Base-by-base conservation (phyloP, 2,113 vertebrate species). In the Ia io region DNA sequence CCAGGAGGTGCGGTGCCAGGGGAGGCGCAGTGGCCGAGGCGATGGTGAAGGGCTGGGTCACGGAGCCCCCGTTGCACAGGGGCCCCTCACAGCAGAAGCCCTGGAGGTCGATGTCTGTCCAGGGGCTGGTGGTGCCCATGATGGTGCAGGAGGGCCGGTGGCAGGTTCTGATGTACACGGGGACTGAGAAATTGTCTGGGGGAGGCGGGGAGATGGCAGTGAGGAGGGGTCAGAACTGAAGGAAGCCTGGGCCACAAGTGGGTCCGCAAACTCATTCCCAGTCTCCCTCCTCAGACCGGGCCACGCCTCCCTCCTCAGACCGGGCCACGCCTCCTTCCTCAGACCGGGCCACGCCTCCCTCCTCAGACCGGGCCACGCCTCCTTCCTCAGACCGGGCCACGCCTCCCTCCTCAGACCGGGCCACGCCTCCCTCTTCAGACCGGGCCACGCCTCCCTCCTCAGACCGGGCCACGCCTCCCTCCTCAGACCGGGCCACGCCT, bases 61-160 rank as follows among this genome's bases (percentile, higher is more conserved):
- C 13, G 0, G 89, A 76, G 51, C 40, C 35, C 23, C 6, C 0
- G 35, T 96, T 97, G 92, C 93, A 96, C 23, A 97, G 65, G 11
- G 70, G 53, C 9, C 92, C 95, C 47, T 90, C 9, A 44, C 95
- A 97, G 89, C 97, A 97, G 65, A 88, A 51, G 22, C 97, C 97
- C 44, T 95, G 90, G 28, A 97, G 95, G 67, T 97, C 90, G 6
- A 97, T 96, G 95, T 76, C 20, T 2, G 97, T 96, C 96, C 97
- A 96, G 87, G 87, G 97, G 80, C 96, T 97, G 92, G 86, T 90
- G 94, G 98, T 97, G 44, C 96, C 95, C 69, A 18, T 53, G 51
- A 87, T 37, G 85, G 87, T 76, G 65, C 95, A 96, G 44, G 95
- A 85, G 10, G 94, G 89, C 70, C 87, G 76, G 28, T 96, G 96